Conservation (phyloP, 2,888 invertebrate genomes). For the Hermaeophaga mercurialis region DNA sequence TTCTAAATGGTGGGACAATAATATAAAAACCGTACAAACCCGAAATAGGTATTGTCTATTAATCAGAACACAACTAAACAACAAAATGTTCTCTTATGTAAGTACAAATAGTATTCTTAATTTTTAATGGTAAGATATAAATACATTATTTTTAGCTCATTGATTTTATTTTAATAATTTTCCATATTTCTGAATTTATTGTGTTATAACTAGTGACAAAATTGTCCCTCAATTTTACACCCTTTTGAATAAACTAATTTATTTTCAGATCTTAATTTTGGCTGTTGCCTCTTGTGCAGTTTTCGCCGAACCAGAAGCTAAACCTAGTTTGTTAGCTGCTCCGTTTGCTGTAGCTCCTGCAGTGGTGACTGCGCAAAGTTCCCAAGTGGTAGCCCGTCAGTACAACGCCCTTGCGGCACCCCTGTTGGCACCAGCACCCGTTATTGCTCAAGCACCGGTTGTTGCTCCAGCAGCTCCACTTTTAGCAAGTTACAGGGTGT, state of each 20-base stretch:
- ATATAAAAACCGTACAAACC: constrained; percentile 6
- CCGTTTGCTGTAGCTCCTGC: constrained; percentile 44
- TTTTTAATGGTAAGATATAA: too few species aligned
- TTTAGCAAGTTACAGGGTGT: constrained; percentile 3
- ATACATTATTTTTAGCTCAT: too few species aligned
- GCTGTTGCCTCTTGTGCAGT: constrained; percentile 15
- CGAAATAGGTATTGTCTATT: not conserved
- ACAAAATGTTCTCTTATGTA: constrained; percentile 18
- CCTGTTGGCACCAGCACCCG: constrained; percentile 47
- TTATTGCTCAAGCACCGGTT: constrained; percentile 49
- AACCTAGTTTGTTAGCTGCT: constrained; percentile 56
- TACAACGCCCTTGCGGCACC: constrained; percentile 64
- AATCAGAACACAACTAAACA: not conserved
- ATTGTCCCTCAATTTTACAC: too few species aligned
- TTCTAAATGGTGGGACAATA: constrained; percentile 4
- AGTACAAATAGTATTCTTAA: constrained; percentile 8
- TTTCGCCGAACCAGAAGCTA: constrained; percentile 40
- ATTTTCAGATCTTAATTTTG: constrained; percentile 21
- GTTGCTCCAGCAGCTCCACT: constrained; percentile 45
- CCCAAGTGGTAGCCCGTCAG: constrained; percentile 67
- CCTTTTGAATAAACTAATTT: not conserved
- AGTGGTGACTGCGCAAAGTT: constrained; percentile 68
- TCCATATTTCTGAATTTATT: too few species aligned
- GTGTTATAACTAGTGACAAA: too few species aligned
- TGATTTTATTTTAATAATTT: too few species aligned